A percentile compares a stretch with the other conserved stretches of the same genome.
Conservation (phyloP, 2,888 invertebrate genomes). For the Trachelus iudaicus region DNA sequence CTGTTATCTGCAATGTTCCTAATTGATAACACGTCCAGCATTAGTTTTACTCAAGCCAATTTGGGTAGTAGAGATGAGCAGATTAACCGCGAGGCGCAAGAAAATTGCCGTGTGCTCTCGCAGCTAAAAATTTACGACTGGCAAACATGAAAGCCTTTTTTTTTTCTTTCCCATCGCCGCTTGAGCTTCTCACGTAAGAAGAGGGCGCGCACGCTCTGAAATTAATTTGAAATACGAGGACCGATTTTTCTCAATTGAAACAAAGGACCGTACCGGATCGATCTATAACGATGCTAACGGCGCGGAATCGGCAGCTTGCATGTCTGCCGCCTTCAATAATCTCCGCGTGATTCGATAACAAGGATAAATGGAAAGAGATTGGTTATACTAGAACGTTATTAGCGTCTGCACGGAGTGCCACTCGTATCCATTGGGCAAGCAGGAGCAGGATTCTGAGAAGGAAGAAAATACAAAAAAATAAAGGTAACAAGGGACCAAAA, state of each 20-base stretch:
- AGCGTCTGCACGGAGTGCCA: constrained; percentile 29
- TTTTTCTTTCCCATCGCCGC: constrained; percentile 19
- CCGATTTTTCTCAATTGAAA: constrained; percentile 11
- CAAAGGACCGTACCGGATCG: constrained; percentile 25
- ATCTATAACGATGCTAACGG: constrained; percentile 14
- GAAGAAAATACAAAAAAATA: constrained; percentile 20
- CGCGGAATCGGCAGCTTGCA: constrained; percentile 4
- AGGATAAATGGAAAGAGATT: constrained; percentile 16
- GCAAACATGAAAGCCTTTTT: constrained; percentile 47
- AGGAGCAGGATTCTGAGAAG: not conserved
- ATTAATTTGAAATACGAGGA: constrained; percentile 25
- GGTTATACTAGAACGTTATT: constrained; percentile 26
- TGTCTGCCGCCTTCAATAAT: constrained; percentile 19
- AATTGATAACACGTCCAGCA: constrained; percentile 57
- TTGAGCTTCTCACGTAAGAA: constrained; percentile 17
- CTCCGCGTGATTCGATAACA: constrained; percentile 27
- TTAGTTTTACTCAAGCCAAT: constrained; percentile 52
- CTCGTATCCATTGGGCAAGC: not conserved
- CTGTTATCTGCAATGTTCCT: constrained; percentile 42
- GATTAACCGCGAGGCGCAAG: constrained; percentile 48
- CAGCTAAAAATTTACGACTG: constrained; percentile 49
- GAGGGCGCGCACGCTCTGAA: constrained; percentile 17
- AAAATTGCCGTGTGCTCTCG: constrained; percentile 41
- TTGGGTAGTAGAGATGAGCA: constrained; percentile 50
- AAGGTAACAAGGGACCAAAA: constrained; percentile 3